Evolutionary conservation across 2,797 vertebrate species (phyloP).

Genomic region (Chelmon rostratus): DNA sequence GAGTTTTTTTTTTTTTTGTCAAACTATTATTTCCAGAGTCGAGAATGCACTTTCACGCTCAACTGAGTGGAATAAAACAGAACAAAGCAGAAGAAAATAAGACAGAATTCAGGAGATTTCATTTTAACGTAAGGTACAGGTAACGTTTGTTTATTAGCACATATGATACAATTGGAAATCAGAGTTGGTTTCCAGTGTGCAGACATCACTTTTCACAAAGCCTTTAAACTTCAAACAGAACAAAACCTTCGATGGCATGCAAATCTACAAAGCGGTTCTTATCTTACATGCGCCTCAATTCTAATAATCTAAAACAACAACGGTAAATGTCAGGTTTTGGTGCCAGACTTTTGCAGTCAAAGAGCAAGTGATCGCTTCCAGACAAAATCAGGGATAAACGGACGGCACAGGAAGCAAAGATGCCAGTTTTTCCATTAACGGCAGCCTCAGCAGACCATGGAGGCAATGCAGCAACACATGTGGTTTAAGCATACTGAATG

Average conservation of each 20-base stretch:
- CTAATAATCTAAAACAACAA: background rate
- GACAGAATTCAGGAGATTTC: background rate
- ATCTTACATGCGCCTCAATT: background rate
- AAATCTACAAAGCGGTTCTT: background rate
- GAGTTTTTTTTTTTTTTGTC: background rate
- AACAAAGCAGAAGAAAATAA: background rate
- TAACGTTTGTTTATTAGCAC: background rate
- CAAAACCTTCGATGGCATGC: background rate
- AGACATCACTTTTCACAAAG: background rate
- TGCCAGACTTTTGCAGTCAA: background rate
- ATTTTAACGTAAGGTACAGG: background rate
- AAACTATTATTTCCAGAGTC: background rate
- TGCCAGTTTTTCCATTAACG: conserved; percentile 3
- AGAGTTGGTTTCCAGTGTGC: background rate
- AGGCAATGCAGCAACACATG: background rate
- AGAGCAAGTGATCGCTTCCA: conserved; percentile 26
- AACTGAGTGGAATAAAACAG: background rate
- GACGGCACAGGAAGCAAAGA: conserved; percentile 5
- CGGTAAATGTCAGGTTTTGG: background rate
- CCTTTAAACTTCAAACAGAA: conserved; percentile 15
- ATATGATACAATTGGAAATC: background rate
- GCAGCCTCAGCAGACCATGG: background rate
- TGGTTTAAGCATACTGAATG: background rate
- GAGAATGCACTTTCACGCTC: background rate
- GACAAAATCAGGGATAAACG: conserved; percentile 19